phyloP scores from a whole-genome alignment of 2,797 vertebrate species.

The Crocodylus rhombifer region DNA sequence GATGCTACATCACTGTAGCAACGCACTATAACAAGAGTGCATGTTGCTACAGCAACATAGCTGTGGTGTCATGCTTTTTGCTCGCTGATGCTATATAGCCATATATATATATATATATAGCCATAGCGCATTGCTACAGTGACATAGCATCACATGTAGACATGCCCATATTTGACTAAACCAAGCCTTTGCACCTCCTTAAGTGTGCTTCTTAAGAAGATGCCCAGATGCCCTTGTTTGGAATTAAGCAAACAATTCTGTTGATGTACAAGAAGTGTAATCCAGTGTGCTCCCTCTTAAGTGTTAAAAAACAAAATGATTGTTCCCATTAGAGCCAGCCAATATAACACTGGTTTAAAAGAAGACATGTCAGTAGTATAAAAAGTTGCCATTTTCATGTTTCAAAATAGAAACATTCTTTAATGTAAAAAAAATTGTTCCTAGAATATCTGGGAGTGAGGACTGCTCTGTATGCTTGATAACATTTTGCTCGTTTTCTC shows the following conservation, averaged over 20 bases:
- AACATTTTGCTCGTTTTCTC: neutral
- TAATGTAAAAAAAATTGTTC: neutral
- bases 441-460: neutral
- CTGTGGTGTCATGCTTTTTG: no score
- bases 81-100: no score
- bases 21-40: no score
- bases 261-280: neutral
- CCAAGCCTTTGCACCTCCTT: slow-evolving; percentile 6
- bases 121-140: no score
- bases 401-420: neutral
- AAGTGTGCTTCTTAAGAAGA: neutral
- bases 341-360: neutral
- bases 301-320: neutral
- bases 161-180: neutral
- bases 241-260: slow-evolving; percentile 19
- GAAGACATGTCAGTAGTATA: neutral
- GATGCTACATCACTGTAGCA: no score
- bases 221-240: slow-evolving; percentile 6
- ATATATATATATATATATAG: no score
- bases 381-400: neutral
- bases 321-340: neutral
- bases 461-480: neutral
- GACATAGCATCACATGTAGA: no score
- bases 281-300: neutral
- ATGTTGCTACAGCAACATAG: no score